A percentile compares a stretch with the other conserved stretches of the same genome.
phyloP scores from a whole-genome alignment of 2,888 invertebrate species.

The Syrista parreyssii region DNA sequence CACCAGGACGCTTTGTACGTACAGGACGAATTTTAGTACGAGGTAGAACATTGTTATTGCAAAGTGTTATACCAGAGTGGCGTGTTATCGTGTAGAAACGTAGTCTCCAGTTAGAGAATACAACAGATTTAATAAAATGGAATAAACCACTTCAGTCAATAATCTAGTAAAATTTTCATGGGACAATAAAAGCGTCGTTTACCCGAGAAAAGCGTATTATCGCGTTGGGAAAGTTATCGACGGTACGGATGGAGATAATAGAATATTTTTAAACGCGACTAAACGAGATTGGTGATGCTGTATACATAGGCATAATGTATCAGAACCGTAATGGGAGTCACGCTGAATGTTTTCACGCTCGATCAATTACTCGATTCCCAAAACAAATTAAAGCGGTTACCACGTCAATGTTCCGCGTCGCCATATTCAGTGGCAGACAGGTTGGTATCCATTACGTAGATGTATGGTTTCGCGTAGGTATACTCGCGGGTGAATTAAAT shows the following conservation, averaged over 20 bases:
- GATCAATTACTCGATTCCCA: neutral
- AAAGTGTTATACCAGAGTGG: neutral
- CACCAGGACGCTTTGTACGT: neutral
- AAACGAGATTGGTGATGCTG: neutral
- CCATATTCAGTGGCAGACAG: neutral
- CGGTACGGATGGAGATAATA: neutral
- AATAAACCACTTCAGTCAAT: neutral
- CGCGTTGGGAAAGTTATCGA: neutral
- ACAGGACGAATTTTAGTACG: neutral
- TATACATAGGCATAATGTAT: neutral
- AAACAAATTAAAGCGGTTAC: neutral
- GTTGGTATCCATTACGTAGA: neutral
- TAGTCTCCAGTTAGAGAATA: neutral
- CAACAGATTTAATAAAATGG: no score
- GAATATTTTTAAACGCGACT: neutral
- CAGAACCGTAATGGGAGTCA: neutral
- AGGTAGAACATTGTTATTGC: neutral
- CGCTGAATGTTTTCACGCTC: neutral
- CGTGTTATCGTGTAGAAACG: neutral
- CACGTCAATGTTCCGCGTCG: neutral
- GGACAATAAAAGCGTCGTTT: neutral
- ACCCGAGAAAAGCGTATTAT: neutral
- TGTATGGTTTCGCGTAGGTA: neutral
- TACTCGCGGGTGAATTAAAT: neutral
- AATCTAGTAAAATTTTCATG: neutral